Evolutionary conservation across 1,140 invertebrate genomes (phyloP).

Genomic region (Drosophila obscura): DNA sequence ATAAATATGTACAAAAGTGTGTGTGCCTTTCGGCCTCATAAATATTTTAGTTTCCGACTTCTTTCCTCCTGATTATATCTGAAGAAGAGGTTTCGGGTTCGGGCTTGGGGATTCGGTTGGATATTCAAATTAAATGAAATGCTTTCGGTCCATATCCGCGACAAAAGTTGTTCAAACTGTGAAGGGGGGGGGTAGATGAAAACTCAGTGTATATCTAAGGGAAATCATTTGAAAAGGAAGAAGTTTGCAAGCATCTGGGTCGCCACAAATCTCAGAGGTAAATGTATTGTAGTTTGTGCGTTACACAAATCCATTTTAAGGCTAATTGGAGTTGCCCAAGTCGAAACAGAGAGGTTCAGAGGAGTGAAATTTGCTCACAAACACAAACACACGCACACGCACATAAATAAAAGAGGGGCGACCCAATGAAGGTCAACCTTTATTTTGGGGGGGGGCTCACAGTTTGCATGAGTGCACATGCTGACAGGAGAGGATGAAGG

Average conservation of each 20-base stretch:
- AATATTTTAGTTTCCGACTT: slow-evolving; percentile 57
- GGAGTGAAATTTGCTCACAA: slow-evolving; percentile 41
- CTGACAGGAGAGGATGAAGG: slow-evolving; percentile 8
- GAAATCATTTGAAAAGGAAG: slow-evolving; percentile 29
- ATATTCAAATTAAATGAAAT: slow-evolving; percentile 74
- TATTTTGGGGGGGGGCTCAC: slow-evolving; percentile 16
- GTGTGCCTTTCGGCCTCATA: slow-evolving; percentile 48
- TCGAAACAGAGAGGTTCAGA: slow-evolving; percentile 14
- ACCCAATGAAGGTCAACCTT: slow-evolving; percentile 59
- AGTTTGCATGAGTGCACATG: slow-evolving; percentile 45
- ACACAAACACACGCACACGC: slow-evolving; percentile 3
- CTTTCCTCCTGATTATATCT: slow-evolving; percentile 8
- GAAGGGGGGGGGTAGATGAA: slow-evolving; percentile 27
- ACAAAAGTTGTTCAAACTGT: slow-evolving; percentile 49
- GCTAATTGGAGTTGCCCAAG: slow-evolving; percentile 73
- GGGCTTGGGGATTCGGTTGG: slow-evolving; percentile 28
- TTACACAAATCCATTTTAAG: slow-evolving; percentile 76
- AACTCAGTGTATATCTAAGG: slow-evolving; percentile 20
- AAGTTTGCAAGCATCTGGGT: slow-evolving; percentile 11
- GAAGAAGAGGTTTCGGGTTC: slow-evolving; percentile 27
- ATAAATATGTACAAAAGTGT: slow-evolving; percentile 13
- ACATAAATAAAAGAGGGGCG: slow-evolving; percentile 21
- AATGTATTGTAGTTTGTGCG: slow-evolving; percentile 68
- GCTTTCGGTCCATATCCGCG: slow-evolving; percentile 65
- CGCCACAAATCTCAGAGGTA: slow-evolving; percentile 56